Conservation (phyloP, 2,888 invertebrate genomes). For the Lasioglossum morio region DNA sequence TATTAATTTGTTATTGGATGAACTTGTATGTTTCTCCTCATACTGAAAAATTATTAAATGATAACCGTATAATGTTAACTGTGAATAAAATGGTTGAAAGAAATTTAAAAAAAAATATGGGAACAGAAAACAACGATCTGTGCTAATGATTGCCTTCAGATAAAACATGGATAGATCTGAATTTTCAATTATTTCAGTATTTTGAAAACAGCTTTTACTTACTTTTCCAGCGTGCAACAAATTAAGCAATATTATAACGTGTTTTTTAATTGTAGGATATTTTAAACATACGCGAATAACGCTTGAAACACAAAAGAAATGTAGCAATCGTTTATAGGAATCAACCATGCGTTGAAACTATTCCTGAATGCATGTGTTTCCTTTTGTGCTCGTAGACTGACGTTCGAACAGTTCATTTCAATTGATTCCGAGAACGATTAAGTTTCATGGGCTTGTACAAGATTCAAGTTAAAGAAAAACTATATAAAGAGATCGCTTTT, state of each 20-base stretch:
- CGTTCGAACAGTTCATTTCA: slow-evolving; percentile 21
- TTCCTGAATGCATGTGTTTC: slow-evolving; percentile 20
- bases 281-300: neutral
- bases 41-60: neutral
- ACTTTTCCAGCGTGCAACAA: neutral
- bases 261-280: neutral
- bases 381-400: slow-evolving; percentile 8
- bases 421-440: slow-evolving; percentile 23
- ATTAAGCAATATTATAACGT: neutral
- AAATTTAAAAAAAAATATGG: neutral
- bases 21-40: neutral
- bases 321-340: slow-evolving; percentile 19
- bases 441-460: neutral
- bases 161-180: neutral
- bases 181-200: neutral
- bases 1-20: neutral
- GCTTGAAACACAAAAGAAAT: slow-evolving; percentile 8
- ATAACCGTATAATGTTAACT: neutral
- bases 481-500: neutral
- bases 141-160: neutral
- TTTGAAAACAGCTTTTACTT: neutral
- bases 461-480: neutral
- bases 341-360: slow-evolving; percentile 32
- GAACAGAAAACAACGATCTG: neutral
- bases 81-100: neutral